phyloP scores from a whole-genome alignment of 2,113 vertebrate species.

The Echinops telfairi region DNA sequence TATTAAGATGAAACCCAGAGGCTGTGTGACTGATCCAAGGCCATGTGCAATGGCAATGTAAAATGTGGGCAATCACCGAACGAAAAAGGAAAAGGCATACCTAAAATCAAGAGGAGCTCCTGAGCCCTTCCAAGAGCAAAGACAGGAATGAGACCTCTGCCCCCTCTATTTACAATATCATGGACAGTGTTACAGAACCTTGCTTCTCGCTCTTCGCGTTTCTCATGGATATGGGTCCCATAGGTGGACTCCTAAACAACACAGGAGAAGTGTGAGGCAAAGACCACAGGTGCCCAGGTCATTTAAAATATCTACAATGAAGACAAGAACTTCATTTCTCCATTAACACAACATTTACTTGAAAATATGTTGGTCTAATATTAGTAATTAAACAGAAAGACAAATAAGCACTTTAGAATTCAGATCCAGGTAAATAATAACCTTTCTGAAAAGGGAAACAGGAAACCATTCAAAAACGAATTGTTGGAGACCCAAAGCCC shows the following conservation, averaged over 20 bases:
- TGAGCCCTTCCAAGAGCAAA: constrained; percentile 98
- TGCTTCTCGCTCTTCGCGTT: constrained; percentile 96
- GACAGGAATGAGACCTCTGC: constrained; percentile 96
- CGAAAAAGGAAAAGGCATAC: constrained; percentile 81
- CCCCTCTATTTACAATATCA: constrained; percentile 97
- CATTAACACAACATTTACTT: not conserved
- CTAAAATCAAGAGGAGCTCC: constrained; percentile 96
- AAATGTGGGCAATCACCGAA: not conserved
- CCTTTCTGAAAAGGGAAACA: not conserved
- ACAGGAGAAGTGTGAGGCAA: not conserved
- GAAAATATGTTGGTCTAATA: not conserved
- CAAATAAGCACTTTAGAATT: not conserved
- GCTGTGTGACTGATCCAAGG: not conserved
- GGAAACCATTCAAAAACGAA: not conserved
- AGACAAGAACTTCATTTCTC: not conserved
- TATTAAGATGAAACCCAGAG: not conserved
- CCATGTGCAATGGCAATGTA: no score
- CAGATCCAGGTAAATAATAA: not conserved
- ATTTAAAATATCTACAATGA: not conserved
- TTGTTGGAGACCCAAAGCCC: no score
- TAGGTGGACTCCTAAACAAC: constrained; percentile 94
- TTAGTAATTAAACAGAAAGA: not conserved
- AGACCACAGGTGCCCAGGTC: not conserved
- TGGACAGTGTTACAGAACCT: constrained; percentile 98
- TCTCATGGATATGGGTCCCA: constrained; percentile 98